phyloP scores from a whole-genome alignment of 2,888 invertebrate genomes.

The Euspilapteryx auroguttella region DNA sequence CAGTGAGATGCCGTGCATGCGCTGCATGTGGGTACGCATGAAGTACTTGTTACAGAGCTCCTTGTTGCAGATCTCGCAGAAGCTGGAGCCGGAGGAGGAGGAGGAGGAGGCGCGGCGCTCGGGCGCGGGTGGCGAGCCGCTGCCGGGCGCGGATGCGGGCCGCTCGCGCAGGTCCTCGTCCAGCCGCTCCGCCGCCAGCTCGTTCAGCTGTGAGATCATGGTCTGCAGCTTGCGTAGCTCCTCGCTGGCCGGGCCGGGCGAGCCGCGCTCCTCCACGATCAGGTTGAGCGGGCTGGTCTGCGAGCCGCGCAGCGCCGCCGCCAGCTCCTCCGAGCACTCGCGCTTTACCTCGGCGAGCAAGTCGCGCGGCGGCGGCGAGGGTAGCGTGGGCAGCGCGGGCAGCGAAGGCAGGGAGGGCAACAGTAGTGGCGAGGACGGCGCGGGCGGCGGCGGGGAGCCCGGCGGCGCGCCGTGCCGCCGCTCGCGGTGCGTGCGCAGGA shows the following conservation, averaged over 20 bases:
- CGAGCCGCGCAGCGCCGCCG: slow-evolving; percentile 51
- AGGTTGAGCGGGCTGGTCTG: slow-evolving; percentile 80
- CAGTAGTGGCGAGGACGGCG: slow-evolving; percentile 18
- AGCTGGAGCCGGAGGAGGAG: slow-evolving; percentile 72
- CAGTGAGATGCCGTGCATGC: slow-evolving; percentile 96
- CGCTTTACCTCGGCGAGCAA: slow-evolving; percentile 56
- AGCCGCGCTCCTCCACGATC: slow-evolving; percentile 70
- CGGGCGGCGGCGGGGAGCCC: slow-evolving; percentile 51
- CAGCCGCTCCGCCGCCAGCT: slow-evolving; percentile 65
- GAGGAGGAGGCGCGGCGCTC: slow-evolving; percentile 60
- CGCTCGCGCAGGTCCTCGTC: slow-evolving; percentile 15
- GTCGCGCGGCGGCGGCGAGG: slow-evolving; percentile 61
- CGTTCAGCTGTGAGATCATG: slow-evolving; percentile 88
- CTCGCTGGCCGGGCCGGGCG: slow-evolving; percentile 72
- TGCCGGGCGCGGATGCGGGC: slow-evolving; percentile 33
- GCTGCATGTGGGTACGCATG: slow-evolving; percentile 98
- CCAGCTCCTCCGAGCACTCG: slow-evolving; percentile 42
- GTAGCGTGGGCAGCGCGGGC: slow-evolving; percentile 72
- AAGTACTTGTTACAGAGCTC: slow-evolving; percentile 99
- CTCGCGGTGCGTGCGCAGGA: slow-evolving; percentile 88
- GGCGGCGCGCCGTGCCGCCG: slow-evolving; percentile 84
- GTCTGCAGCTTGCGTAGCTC: slow-evolving; percentile 87
- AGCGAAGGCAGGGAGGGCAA: slow-evolving; percentile 50
- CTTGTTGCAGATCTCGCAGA: slow-evolving; percentile 97
- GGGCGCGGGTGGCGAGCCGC: slow-evolving; percentile 36